Evolutionary conservation across 2,113 vertebrate genomes (phyloP).

Genomic region (Eublepharis macularius): DNA sequence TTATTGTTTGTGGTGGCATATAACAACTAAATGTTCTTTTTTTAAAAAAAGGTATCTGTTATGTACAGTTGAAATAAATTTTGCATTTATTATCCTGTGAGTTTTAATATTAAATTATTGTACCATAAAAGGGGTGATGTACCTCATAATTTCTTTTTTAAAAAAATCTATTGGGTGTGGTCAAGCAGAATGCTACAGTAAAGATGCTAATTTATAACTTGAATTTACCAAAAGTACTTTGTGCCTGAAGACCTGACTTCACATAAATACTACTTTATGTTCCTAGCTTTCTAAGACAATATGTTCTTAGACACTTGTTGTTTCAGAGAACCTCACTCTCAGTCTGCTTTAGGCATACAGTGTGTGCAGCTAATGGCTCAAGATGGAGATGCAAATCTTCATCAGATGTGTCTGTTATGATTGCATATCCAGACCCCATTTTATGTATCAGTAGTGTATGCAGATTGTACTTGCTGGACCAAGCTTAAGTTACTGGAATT

Average conservation of each 20-base stretch:
- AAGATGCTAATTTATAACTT: conserved; percentile 15
- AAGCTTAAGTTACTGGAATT: background rate
- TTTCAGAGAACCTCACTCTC: background rate
- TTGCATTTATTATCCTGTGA: conserved; percentile 91
- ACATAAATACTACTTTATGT: conserved; percentile 11
- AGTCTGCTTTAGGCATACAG: background rate
- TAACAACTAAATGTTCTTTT: conserved; percentile 84
- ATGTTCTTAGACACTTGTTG: conserved; percentile 2
- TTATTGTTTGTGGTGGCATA: conserved; percentile 83
- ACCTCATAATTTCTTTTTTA: conserved; percentile 20
- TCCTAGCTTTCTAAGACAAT: background rate
- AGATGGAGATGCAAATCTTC: background rate
- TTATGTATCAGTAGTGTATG: background rate
- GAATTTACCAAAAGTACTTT: conserved; percentile 38
- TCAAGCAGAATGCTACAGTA: background rate
- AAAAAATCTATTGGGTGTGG: background rate
- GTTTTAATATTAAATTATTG: conserved; percentile 79
- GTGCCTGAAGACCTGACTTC: conserved; percentile 22
- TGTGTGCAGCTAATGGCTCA: too few species aligned
- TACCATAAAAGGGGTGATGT: conserved; percentile 50
- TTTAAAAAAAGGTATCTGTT: conserved; percentile 84
- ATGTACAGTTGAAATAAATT: conserved; percentile 99
- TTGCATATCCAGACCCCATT: background rate
- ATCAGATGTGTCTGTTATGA: background rate
- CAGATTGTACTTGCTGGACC: background rate